Percentiles rank a stretch among this genome's conserved stretches.
Conservation (phyloP, 2,797 vertebrate genomes). For the Pachyuromys duprasi region DNA sequence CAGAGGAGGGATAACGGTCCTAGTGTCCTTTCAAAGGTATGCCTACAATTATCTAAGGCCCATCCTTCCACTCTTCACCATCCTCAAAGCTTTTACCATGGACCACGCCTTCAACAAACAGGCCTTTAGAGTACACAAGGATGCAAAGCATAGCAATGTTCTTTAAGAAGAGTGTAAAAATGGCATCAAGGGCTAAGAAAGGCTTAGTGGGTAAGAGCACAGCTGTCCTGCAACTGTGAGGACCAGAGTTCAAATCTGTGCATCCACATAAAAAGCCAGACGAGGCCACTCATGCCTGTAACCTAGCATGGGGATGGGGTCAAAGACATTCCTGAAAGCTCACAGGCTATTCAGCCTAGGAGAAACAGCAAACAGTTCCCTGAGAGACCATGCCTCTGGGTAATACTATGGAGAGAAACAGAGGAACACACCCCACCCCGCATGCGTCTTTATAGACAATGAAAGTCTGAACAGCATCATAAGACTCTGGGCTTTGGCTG, state of each 20-base stretch:
- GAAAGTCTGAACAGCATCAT: neutral
- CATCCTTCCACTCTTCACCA: neutral
- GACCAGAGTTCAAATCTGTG: neutral
- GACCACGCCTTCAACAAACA: neutral
- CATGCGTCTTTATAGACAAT: neutral
- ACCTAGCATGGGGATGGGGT: neutral
- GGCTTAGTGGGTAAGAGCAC: neutral
- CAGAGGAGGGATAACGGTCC: too few species aligned
- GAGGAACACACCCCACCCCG: fast-evolving
- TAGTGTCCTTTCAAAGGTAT: neutral
- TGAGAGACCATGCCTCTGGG: neutral
- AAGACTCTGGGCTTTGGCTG: neutral
- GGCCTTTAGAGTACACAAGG: neutral
- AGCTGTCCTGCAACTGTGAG: neutral
- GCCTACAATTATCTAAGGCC: neutral
- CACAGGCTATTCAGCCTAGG: too few species aligned
- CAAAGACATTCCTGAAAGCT: neutral
- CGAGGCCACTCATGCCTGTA: neutral
- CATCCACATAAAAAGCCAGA: neutral
- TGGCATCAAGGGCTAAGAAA: neutral
- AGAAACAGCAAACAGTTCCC: too few species aligned
- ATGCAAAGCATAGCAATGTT: neutral
- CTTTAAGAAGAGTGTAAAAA: neutral
- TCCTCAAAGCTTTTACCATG: neutral
- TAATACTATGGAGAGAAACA: neutral